Conservation (phyloP, 2,113 vertebrate genomes). For the Hydropotes inermis region DNA sequence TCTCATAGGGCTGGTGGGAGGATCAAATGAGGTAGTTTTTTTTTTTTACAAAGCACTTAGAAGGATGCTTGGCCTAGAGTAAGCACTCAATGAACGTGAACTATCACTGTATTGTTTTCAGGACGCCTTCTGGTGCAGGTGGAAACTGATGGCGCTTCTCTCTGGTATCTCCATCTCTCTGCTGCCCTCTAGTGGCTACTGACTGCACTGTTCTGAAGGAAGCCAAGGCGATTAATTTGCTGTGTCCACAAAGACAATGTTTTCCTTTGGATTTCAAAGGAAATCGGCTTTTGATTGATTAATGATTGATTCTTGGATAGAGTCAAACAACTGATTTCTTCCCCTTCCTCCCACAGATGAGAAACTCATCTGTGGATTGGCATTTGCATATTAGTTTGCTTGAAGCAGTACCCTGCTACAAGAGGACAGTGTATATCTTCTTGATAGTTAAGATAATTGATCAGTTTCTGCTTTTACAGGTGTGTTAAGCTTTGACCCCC, state of each 20-base stretch:
- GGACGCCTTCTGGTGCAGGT: neutral
- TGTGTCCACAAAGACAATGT: neutral
- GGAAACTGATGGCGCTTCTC: neutral
- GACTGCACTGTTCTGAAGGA: neutral
- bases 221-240: neutral
- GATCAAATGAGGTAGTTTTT: neutral
- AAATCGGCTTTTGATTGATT: neutral
- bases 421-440: neutral
- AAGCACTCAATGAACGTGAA: neutral
- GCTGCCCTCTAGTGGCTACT: constrained; percentile 36
- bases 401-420: neutral
- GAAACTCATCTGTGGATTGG: neutral
- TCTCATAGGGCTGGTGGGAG: neutral
- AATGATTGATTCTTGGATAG: neutral
- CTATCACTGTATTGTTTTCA: neutral
- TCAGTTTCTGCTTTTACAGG: neutral
- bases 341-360: neutral
- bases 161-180: neutral
- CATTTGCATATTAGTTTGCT: neutral
- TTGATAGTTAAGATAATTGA: neutral
- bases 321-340: neutral
- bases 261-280: neutral
- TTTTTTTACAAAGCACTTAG: neutral
- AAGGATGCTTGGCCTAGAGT: neutral
- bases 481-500: neutral